A percentile compares a stretch with the other conserved stretches of the same genome.
Conservation (phyloP, 2,888 invertebrate species). For the Chironomus riparius region DNA sequence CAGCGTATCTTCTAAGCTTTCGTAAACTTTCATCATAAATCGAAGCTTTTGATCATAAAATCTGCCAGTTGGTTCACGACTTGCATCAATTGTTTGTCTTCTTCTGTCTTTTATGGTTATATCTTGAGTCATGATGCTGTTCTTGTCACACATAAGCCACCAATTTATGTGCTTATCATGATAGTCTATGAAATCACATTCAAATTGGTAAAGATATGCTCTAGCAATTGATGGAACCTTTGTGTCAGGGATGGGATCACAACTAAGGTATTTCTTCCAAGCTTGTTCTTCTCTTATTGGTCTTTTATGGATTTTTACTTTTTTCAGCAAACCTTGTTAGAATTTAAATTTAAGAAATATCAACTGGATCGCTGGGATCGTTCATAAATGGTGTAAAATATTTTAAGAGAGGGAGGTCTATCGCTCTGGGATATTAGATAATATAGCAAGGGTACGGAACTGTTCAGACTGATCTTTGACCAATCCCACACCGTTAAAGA, state of each 20-base stretch:
- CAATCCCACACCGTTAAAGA: too few species aligned
- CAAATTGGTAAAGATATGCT: not conserved
- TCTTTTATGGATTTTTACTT: not conserved
- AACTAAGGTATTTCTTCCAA: not conserved
- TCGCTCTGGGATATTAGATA: too few species aligned
- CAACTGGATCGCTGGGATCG: too few species aligned
- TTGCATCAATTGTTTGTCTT: not conserved
- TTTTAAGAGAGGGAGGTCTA: too few species aligned
- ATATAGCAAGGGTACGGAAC: too few species aligned
- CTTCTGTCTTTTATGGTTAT: not conserved
- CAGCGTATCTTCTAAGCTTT: constrained; percentile 7
- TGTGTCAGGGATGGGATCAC: not conserved
- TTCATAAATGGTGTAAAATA: too few species aligned
- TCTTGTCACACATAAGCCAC: constrained; percentile 18
- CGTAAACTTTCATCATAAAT: constrained; percentile 5
- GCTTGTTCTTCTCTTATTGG: not conserved
- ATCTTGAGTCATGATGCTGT: constrained; percentile 9
- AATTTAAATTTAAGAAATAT: not conserved
- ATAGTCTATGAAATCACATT: not conserved
- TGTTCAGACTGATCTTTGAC: too few species aligned
- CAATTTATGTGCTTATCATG: not conserved
- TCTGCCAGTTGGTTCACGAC: not conserved
- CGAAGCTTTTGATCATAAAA: constrained; percentile 10
- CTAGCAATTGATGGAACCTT: not conserved
- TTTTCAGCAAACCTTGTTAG: not conserved